phyloP scores from a whole-genome alignment of 2,113 vertebrate genomes.

The Cyanoderma ruficeps region DNA sequence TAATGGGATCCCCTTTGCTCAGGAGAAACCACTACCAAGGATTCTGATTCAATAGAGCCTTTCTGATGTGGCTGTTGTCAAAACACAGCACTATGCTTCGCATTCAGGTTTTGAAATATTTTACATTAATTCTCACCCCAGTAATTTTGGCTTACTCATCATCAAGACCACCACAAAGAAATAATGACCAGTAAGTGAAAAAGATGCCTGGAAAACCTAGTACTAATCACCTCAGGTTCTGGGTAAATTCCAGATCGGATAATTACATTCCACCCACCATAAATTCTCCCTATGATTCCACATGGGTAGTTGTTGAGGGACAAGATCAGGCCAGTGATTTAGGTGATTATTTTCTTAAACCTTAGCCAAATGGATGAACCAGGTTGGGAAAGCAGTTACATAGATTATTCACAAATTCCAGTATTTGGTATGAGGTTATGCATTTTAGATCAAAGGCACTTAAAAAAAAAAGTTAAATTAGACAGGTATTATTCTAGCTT shows the following conservation, averaged over 20 bases:
- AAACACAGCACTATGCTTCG: not conserved
- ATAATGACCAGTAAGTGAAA: not conserved
- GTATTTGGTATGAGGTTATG: not conserved
- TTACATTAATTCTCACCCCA: constrained; percentile 8
- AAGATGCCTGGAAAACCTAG: constrained; percentile 2
- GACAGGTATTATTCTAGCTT: not conserved
- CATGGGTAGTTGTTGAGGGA: not conserved
- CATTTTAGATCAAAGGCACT: not conserved
- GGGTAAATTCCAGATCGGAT: constrained; percentile 19
- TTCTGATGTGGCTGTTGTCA: not conserved
- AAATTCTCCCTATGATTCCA: not conserved
- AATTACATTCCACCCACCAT: constrained; percentile 1
- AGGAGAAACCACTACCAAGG: not conserved
- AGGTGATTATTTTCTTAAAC: not conserved
- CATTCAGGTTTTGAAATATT: not conserved
- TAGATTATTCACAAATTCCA: not conserved
- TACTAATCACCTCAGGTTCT: not conserved
- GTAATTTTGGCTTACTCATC: constrained; percentile 15
- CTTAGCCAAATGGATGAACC: not conserved
- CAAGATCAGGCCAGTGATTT: not conserved
- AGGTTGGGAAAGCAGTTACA: not conserved
- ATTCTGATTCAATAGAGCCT: not conserved
- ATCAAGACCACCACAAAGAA: not conserved
- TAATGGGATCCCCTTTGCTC: not conserved
- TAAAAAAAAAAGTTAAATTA: not conserved